These are phyloP conservation scores for Sinelater perroti DNA, from an alignment of 2,888 invertebrate species.

Conservation along the genomic window DNA sequence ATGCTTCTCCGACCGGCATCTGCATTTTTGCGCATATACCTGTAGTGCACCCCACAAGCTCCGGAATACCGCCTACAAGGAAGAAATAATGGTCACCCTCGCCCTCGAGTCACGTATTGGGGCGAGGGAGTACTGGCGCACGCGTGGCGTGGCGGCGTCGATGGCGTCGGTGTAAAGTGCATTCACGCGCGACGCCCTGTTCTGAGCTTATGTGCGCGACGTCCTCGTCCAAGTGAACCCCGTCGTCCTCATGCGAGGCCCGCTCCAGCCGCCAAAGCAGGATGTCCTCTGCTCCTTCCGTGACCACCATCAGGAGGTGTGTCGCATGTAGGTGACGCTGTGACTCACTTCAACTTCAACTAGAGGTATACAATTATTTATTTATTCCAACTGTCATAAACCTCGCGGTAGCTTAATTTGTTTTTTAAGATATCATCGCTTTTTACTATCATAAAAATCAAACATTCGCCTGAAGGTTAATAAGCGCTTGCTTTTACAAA, in stretches of 20 bases:
- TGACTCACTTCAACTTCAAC: slow-evolving; percentile 23
- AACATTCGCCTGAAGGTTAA: too few relatives aligned
- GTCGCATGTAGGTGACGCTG: slow-evolving; percentile 37
- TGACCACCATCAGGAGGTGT: slow-evolving; percentile 25
- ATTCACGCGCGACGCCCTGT: slow-evolving; percentile 43
- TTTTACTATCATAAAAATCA: too few relatives aligned
- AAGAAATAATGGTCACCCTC: slow-evolving; percentile 35
- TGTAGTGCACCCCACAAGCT: slow-evolving; percentile 23
- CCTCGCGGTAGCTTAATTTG: too few relatives aligned
- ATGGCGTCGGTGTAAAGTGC: slow-evolving; percentile 39
- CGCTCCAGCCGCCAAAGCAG: slow-evolving; percentile 22
- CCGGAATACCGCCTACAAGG: slow-evolving; percentile 29
- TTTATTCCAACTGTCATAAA: too few relatives aligned
- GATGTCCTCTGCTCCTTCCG: slow-evolving; percentile 23
- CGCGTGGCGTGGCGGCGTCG: slow-evolving; percentile 38
- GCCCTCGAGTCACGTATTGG: slow-evolving; percentile 36
- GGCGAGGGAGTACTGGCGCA: slow-evolving; percentile 36
- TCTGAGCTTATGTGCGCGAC: slow-evolving; percentile 32
- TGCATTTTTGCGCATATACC: slow-evolving; percentile 26
- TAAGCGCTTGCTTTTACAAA: too few relatives aligned
- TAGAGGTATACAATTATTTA: slow-evolving; percentile 33
- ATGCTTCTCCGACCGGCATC: slow-evolving; percentile 14
- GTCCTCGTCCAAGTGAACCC: slow-evolving; percentile 24
- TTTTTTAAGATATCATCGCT: too few relatives aligned
- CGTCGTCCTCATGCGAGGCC: slow-evolving; percentile 26